Percentiles rank a stretch among this genome's conserved stretches.
Evolutionary conservation across 2,797 vertebrate genomes (phyloP).

Genomic region (Threskiornis aethiopicus): DNA sequence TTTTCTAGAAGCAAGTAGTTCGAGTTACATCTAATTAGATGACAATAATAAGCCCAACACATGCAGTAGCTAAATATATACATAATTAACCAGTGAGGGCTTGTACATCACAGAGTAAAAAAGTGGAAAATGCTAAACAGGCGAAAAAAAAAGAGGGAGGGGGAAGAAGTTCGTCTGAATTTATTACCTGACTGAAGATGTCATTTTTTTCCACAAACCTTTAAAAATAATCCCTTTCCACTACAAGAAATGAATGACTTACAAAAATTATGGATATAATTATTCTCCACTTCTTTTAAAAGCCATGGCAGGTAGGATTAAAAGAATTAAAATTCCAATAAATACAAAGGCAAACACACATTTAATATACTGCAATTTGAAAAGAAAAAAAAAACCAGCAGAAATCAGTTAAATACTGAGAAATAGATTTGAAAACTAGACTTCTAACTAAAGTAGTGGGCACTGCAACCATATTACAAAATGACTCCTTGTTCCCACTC

Average conservation of each 20-base stretch:
- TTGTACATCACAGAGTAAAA: constrained; percentile 87
- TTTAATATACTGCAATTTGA: not conserved
- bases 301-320: not conserved
- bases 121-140: constrained; percentile 79
- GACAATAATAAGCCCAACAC: constrained; percentile 98
- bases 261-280: constrained; percentile 17
- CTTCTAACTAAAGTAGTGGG: not conserved
- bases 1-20: constrained; percentile 93
- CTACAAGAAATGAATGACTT: constrained; percentile 46
- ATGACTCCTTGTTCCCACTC: not conserved
- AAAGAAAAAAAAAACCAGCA: not conserved
- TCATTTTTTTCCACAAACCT: constrained; percentile 38
- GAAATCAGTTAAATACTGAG: not conserved
- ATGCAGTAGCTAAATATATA: constrained; percentile 95
- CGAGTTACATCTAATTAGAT: constrained; percentile 99
- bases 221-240: constrained; percentile 38
- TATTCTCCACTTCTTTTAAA: constrained; percentile 1
- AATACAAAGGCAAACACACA: not conserved
- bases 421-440: constrained; percentile 9
- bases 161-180: constrained; percentile 66
- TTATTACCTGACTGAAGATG: constrained; percentile 70
- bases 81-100: constrained; percentile 92
- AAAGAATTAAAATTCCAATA: constrained; percentile 32
- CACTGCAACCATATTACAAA: not conserved
- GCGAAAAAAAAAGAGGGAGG: not conserved